A percentile compares a stretch with the other conserved stretches of the same genome.
Conservation (phyloP, 92 coral and sea anemone genomes). For the Bergia sp. region DNA sequence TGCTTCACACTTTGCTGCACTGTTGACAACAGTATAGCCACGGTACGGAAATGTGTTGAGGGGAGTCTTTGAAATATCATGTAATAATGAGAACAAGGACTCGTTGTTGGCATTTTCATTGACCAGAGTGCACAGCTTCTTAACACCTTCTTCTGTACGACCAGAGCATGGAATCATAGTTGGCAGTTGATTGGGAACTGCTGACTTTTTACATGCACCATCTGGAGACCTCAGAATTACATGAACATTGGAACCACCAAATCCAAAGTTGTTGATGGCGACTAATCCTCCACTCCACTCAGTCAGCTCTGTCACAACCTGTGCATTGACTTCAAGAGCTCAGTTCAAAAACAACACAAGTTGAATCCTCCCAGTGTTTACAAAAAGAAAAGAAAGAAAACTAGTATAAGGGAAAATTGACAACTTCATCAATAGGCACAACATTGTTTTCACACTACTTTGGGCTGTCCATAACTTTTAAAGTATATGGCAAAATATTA, state of each 20-base stretch:
- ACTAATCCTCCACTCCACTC: slow-evolving; percentile 85
- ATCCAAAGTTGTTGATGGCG: slow-evolving; percentile 84
- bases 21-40: slow-evolving; percentile 68
- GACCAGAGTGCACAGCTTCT: slow-evolving; percentile 60
- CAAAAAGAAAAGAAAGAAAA: neutral
- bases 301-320: slow-evolving; percentile 80
- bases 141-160: slow-evolving; percentile 73
- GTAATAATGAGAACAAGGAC: slow-evolving; percentile 60
- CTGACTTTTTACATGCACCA: slow-evolving; percentile 1
- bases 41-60: slow-evolving; percentile 68
- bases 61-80: slow-evolving; percentile 69
- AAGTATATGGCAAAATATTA: too few relatives aligned
- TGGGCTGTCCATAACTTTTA: too few relatives aligned
- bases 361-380: neutral
- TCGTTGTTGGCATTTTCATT: slow-evolving; percentile 45
- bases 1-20: slow-evolving; percentile 59
- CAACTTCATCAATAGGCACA: too few relatives aligned
- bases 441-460: too few relatives aligned
- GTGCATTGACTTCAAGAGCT: neutral
- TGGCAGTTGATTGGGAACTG: slow-evolving; percentile 35
- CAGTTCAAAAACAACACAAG: neutral
- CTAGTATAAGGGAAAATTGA: neutral
- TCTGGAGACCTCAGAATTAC: slow-evolving; percentile 75
- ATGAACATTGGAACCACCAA: slow-evolving; percentile 92
- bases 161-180: slow-evolving; percentile 75